Evolutionary conservation across 2,888 invertebrate species (phyloP), one percentile per base, ranked within the genome.

Genomic region (Ashinkailepas kermadecensis): DNA sequence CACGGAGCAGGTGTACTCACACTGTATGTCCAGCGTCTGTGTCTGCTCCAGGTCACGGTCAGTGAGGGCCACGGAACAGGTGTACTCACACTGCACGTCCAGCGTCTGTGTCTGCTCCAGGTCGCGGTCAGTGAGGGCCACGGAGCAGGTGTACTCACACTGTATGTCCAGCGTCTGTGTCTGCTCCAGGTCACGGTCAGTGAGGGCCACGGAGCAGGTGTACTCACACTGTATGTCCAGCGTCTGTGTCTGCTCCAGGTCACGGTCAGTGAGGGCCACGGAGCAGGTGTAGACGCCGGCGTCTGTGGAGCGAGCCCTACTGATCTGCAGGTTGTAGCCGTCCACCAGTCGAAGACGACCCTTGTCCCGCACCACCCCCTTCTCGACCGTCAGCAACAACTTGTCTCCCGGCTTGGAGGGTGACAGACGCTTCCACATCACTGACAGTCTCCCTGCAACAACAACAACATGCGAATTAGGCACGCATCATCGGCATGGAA

Each of bases 241-340:
- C 18, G 74, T 74, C 74, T 74, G 74, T 7, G 74, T 74, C 74
- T 74, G 74, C 54, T 74, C 74, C 21, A 74, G 54, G 54, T 74
- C 74, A 9, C 74, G 25, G 54, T 74, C 74, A 18, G 3, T 18
- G 54, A 74, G 74, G 18, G 74, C 74, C 54, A 74, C 74, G 18
- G 54, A 7, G 74, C 74, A 74, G 54, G 74, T 74, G 54, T 74
- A 74, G 7, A 74, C 74, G 18, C 18, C 74, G 54, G 74, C 74
- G 54, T 74, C 74, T 0, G 74, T 12, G 21, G 74, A 54, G 8
- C 54, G 25, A 3, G 74, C 54, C 54, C 13, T 39, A 18, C 74
- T 74, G 18, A 74, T 74, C 54, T 74, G 54, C 74, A 74, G 74
- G 54, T 74, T 74, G 25, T 54, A 74, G 74, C 74, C 74, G 74